Conservation (phyloP, 2,113 vertebrate genomes). For the Heliornis fulica region DNA sequence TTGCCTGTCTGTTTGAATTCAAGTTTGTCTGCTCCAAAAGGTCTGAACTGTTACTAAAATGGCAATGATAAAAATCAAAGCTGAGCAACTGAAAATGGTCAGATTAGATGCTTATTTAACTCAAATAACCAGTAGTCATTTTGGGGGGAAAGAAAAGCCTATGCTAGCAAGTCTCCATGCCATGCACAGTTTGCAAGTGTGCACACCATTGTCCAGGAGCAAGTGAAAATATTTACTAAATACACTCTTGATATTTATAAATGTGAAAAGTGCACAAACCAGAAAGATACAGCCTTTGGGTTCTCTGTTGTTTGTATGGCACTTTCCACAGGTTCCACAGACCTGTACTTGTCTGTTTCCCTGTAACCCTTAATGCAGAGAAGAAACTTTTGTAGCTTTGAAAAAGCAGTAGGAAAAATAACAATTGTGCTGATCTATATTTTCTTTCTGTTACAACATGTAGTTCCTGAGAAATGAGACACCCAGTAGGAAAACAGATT, state of each 20-base stretch:
- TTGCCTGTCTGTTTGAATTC: neutral
- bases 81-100: neutral
- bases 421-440: neutral
- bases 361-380: neutral
- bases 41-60: neutral
- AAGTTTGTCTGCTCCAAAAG: neutral
- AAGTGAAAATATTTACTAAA: neutral
- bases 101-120: neutral
- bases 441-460: neutral
- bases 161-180: neutral
- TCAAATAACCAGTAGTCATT: neutral
- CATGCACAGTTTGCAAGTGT: neutral
- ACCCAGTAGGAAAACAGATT: neutral
- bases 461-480: neutral
- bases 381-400: neutral
- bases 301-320: neutral
- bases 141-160: neutral
- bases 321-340: neutral
- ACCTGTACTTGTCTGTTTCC: neutral
- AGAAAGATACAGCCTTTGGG: neutral
- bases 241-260: neutral
- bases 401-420: neutral
- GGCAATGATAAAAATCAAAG: neutral
- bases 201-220: neutral
- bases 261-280: neutral